A percentile compares a stretch with the other conserved stretches of the same genome.
Evolutionary conservation across 2,113 vertebrate species (phyloP).

Genomic region (Pogonocichla stellata): DNA sequence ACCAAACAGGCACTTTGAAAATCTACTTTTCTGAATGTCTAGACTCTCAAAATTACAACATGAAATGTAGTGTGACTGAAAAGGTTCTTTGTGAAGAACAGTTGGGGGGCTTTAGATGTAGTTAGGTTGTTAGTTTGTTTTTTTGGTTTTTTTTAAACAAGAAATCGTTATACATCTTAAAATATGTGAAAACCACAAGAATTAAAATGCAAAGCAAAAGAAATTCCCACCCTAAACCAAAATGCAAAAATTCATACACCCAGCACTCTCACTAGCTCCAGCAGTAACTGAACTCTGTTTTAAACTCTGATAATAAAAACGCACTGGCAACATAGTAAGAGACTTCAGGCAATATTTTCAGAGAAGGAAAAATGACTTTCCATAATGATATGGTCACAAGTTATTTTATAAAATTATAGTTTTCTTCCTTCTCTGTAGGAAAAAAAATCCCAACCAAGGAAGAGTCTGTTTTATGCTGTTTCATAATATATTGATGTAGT

Average conservation of each 20-base stretch:
- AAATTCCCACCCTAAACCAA: neutral
- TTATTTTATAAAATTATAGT: neutral
- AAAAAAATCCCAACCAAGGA: neutral
- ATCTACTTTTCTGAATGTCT: neutral
- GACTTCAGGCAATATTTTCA: neutral
- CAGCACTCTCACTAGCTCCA: neutral
- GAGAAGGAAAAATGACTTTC: neutral
- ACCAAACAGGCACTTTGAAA: neutral
- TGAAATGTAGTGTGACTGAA: neutral
- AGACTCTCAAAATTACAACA: neutral
- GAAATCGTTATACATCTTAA: neutral
- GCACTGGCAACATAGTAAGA: neutral
- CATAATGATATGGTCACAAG: neutral
- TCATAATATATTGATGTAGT: neutral
- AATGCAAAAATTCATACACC: fast-evolving
- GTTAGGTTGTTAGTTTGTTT: fast-evolving
- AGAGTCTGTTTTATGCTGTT: neutral
- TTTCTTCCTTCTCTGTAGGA: neutral
- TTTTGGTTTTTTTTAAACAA: neutral
- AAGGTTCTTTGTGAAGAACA: neutral
- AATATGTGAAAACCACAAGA: neutral
- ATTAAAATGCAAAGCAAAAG: neutral
- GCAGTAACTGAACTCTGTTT: neutral
- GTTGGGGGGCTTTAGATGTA: neutral
- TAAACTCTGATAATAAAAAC: neutral